A percentile compares a stretch with the other conserved stretches of the same genome.
Conservation (phyloP, 2,113 vertebrate genomes). For the Mesembrinibis cayennensis region DNA sequence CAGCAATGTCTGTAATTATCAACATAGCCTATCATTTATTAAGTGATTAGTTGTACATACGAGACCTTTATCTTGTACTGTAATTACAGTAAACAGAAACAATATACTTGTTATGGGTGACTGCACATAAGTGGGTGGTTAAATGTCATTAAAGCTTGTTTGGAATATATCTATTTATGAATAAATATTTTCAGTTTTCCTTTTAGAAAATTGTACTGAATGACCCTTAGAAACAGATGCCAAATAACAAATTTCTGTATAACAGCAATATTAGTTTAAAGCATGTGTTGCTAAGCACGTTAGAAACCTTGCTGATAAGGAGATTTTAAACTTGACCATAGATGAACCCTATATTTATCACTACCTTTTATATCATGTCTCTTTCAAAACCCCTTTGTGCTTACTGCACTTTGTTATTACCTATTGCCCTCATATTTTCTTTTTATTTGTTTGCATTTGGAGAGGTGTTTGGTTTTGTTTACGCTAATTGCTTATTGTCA, state of each 20-base stretch:
- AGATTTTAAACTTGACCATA: background rate
- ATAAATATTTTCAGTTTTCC: slow-evolving; percentile 10
- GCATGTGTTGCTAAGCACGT: background rate
- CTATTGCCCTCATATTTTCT: background rate
- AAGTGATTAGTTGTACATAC: slow-evolving; percentile 27
- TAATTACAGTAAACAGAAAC: slow-evolving; percentile 53
- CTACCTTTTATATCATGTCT: background rate
- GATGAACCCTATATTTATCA: background rate
- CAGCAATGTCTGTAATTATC: slow-evolving; percentile 51
- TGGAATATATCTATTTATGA: background rate
- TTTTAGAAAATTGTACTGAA: background rate
- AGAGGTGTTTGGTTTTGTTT: background rate
- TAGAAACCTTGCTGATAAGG: background rate
- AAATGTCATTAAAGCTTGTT: slow-evolving; percentile 7
- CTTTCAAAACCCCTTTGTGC: background rate
- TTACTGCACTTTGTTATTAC: background rate
- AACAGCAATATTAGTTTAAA: background rate
- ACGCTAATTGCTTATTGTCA: background rate
- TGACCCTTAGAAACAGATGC: background rate
- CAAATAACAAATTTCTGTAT: background rate
- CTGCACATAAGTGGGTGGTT: background rate
- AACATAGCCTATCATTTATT: slow-evolving; percentile 43
- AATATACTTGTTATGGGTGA: background rate
- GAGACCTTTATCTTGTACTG: slow-evolving; percentile 40
- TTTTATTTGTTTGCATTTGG: background rate